Conservation (phyloP, 2,113 vertebrate genomes). For the Labrus mixtus region DNA sequence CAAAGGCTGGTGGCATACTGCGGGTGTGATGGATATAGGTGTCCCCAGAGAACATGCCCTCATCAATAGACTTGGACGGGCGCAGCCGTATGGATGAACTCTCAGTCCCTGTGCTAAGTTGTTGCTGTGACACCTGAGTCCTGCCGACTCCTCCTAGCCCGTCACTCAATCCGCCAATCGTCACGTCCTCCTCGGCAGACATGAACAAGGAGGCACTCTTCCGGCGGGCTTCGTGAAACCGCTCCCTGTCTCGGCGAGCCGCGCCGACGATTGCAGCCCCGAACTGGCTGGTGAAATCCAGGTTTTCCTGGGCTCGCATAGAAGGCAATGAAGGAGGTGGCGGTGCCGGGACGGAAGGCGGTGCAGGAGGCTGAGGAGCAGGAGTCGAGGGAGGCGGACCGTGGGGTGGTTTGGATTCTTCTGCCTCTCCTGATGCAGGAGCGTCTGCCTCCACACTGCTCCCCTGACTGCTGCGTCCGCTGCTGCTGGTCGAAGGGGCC, state of each 20-base stretch:
- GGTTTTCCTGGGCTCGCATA: slow-evolving; percentile 82
- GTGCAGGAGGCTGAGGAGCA: slow-evolving; percentile 86
- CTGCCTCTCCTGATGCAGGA: slow-evolving; percentile 75
- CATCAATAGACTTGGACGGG: slow-evolving; percentile 94
- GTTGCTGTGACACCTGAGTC: slow-evolving; percentile 78
- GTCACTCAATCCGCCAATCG: slow-evolving; percentile 60
- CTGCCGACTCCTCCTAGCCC: slow-evolving; percentile 68
- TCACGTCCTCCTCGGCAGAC: slow-evolving; percentile 88
- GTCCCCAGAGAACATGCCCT: slow-evolving; percentile 92
- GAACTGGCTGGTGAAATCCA: slow-evolving; percentile 94
- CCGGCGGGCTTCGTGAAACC: slow-evolving; percentile 90
- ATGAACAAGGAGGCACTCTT: slow-evolving; percentile 92
- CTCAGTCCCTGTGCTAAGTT: slow-evolving; percentile 72
- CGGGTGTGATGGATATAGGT: slow-evolving; percentile 89
- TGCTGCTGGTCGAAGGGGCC: slow-evolving; percentile 95
- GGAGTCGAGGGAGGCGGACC: slow-evolving; percentile 86
- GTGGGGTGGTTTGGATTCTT: slow-evolving; percentile 76
- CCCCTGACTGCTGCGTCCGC: slow-evolving; percentile 93
- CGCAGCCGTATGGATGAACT: slow-evolving; percentile 84
- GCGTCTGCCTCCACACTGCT: slow-evolving; percentile 91
- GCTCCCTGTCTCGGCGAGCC: slow-evolving; percentile 89
- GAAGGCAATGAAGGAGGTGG: slow-evolving; percentile 82
- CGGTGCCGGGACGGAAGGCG: slow-evolving; percentile 85
- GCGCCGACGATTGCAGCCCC: slow-evolving; percentile 93
- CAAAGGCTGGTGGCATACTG: slow-evolving; percentile 86